A percentile compares a stretch with the other conserved stretches of the same genome.
phyloP scores from a whole-genome alignment of 1,140 invertebrate species.

The Triops cancriformis region DNA sequence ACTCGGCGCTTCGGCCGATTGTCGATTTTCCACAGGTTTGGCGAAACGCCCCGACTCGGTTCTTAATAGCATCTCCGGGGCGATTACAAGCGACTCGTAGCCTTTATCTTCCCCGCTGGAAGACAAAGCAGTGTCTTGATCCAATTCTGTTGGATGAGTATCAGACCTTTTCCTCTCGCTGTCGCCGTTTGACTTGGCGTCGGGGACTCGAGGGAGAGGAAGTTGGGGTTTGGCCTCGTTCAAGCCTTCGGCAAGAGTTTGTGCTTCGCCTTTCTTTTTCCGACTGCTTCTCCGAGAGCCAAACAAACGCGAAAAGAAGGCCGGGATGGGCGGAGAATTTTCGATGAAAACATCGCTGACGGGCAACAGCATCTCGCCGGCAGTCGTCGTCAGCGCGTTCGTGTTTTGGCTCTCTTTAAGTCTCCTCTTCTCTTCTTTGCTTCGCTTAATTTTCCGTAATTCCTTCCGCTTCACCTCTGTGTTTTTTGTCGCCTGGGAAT shows the following conservation, averaged over 20 bases:
- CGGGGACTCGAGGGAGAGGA: background rate
- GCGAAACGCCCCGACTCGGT: background rate
- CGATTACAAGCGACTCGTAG: slow-evolving; percentile 24
- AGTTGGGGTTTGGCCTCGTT: background rate
- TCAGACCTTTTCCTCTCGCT: background rate
- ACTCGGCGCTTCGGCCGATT: background rate
- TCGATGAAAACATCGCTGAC: background rate
- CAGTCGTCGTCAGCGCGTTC: slow-evolving; percentile 1
- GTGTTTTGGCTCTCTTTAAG: slow-evolving; percentile 16
- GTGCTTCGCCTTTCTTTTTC: background rate
- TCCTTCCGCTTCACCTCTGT: slow-evolving; percentile 14
- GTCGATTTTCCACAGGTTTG: background rate
- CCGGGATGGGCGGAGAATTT: background rate
- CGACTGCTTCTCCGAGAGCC: slow-evolving; percentile 11
- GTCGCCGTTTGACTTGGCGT: background rate
- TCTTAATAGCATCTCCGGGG: slow-evolving; percentile 15
- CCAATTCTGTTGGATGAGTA: background rate
- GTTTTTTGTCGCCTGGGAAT: background rate
- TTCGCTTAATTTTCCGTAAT: slow-evolving; percentile 23
- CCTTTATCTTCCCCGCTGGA: slow-evolving; percentile 21
- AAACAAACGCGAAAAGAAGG: slow-evolving; percentile 21
- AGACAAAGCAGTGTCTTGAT: slow-evolving; percentile 11
- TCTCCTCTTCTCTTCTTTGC: slow-evolving; percentile 26
- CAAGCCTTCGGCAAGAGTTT: background rate
- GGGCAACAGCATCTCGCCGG: background rate